phyloP scores from a whole-genome alignment of 2,113 vertebrate genomes.

The Morone chrysops region DNA sequence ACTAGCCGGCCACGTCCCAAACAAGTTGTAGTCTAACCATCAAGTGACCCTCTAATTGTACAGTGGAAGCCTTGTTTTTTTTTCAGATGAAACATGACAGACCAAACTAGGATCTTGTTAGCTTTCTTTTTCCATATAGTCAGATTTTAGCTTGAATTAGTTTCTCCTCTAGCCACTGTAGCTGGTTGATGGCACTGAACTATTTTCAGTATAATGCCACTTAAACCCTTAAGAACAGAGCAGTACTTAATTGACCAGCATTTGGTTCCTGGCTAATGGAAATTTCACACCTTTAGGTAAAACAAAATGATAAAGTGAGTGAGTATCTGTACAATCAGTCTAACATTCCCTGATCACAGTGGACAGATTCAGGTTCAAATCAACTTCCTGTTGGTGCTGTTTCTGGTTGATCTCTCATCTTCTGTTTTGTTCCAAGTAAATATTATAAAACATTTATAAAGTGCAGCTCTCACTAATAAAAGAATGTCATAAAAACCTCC shows the following conservation, averaged over 20 bases:
- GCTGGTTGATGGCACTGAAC: background rate
- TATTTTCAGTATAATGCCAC: background rate
- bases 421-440: background rate
- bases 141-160: background rate
- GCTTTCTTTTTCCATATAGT: background rate
- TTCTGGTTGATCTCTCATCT: background rate
- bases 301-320: background rate
- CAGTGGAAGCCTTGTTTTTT: background rate
- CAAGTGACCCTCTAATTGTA: background rate
- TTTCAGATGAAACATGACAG: background rate
- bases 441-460: background rate
- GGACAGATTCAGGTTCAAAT: background rate
- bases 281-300: background rate
- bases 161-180: background rate
- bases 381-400: background rate
- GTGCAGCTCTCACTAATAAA: slow-evolving; percentile 21
- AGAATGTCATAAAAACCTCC: background rate
- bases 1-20: slow-evolving; percentile 59
- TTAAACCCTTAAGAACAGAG: background rate
- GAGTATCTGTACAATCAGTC: background rate
- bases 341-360: background rate
- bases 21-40: slow-evolving; percentile 75
- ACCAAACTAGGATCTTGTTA: slow-evolving; percentile 8
- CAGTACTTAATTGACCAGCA: background rate
- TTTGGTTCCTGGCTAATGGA: background rate